Evolutionary conservation across 1,140 invertebrate genomes (phyloP), one percentile per base, ranked within the genome.

Genomic region (Tetranychus urticae): DNA sequence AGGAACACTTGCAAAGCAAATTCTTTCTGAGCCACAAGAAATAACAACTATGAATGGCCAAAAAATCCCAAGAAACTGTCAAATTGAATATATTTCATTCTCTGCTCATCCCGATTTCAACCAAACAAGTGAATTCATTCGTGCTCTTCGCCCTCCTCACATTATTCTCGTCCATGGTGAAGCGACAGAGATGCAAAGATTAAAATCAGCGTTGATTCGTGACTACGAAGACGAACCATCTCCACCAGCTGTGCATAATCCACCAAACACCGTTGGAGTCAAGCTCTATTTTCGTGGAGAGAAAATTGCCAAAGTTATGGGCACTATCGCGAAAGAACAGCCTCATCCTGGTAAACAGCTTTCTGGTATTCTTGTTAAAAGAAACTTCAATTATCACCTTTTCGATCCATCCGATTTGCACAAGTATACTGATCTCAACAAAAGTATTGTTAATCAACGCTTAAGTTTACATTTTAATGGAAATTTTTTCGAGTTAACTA

Each of bases 61-160:
- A 72, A 96, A 93, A 72, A 74, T 98, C 33, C 88, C 90, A 0
- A 74, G 97, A 5, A 94, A 94, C 73, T 89, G 93, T 85, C 92
- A 90, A 0, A 93, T 99, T 0, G 92, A 97, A 73, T 98, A 99
- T 70, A 98, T 99, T 67, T 97, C 91, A 0, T 99, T 99, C 73
- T 97, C 93, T 0, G 96, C 96, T 1, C 96, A 99, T 70, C 97
- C 94, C 0, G 96, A 99, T 74, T 98, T 97, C 73, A 85, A 94
- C 70, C 94, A 99, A 75, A 98, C 94, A 0, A 91, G 87, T 34
- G 92, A 97, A 75, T 99, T 99, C 69, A 88, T 99, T 63, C 78
- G 89, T 39, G 81, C 84, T 46, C 74, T 99, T 14, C 91, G 89
- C 70, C 94, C 96, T 23, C 84, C 88, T 0, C 91, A 98, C 76